Percentiles rank a stretch among this genome's conserved stretches.
These are phyloP conservation scores for Euplexia lucipara DNA, from an alignment of 2,888 invertebrate genomes.

Conservation along the genomic window DNA sequence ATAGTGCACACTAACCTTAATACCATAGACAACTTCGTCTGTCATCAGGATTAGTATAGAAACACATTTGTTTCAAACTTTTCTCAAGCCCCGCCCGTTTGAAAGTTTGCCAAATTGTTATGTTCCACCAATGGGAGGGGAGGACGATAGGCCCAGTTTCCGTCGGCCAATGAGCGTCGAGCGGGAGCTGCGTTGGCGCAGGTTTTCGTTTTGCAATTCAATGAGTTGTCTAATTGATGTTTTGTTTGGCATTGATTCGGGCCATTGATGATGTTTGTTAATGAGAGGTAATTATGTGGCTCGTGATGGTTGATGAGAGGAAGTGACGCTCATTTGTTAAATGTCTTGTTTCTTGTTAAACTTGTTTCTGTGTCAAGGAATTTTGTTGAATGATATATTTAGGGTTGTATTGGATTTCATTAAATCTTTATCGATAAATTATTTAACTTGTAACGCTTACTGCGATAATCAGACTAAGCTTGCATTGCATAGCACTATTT, in stretches of 20 bases:
- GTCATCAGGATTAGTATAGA: constrained; percentile 45
- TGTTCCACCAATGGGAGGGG: constrained; percentile 74
- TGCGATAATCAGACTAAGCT: not conserved
- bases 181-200: constrained; percentile 82
- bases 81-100: constrained; percentile 81
- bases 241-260: constrained; percentile 78
- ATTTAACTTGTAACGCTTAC: constrained; percentile 4
- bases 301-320: constrained; percentile 36
- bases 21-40: constrained; percentile 33
- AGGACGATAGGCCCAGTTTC: constrained; percentile 69
- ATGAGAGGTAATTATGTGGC: constrained; percentile 51
- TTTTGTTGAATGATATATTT: constrained; percentile 44
- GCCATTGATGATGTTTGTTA: constrained; percentile 71
- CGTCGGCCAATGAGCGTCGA: constrained; percentile 73
- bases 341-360: constrained; percentile 41
- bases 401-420: constrained; percentile 27
- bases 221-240: constrained; percentile 82
- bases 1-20: constrained; percentile 44
- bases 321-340: constrained; percentile 41
- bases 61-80: constrained; percentile 59
- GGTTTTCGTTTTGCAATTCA: constrained; percentile 83
- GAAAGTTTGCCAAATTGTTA: constrained; percentile 85
- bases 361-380: constrained; percentile 51
- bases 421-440: constrained; percentile 9
- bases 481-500: constrained; percentile 8